phyloP scores from a whole-genome alignment of 2,888 invertebrate genomes.

The Cyaniris semiargus region DNA sequence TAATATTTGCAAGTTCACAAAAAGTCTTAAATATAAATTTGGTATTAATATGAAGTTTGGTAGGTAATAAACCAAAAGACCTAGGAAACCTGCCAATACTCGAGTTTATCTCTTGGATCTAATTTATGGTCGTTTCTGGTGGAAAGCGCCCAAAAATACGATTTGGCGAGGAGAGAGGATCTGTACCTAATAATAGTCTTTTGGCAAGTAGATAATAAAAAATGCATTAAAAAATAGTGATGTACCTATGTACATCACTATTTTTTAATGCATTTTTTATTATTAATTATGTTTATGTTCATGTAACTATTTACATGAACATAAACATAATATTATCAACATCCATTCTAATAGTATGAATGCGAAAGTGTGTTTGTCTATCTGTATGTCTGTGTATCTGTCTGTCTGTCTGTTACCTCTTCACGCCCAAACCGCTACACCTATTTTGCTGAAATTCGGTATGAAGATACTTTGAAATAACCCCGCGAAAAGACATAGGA shows the following conservation, averaged over 20 bases:
- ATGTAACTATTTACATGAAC: too few relatives aligned
- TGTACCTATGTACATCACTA: too few relatives aligned
- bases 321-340: too few relatives aligned
- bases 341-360: too few relatives aligned
- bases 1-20: not conserved
- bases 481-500: too few relatives aligned
- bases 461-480: too few relatives aligned
- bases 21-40: not conserved
- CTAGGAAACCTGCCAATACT: not conserved
- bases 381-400: too few relatives aligned
- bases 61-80: not conserved
- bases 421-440: too few relatives aligned
- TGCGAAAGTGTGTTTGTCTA: too few relatives aligned
- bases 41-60: not conserved
- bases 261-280: not conserved
- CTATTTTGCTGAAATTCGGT: too few relatives aligned
- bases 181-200: not conserved
- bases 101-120: not conserved
- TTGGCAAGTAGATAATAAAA: not conserved
- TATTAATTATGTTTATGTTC: too few relatives aligned
- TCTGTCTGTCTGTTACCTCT: too few relatives aligned
- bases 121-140: not conserved
- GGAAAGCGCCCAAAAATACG: not conserved
- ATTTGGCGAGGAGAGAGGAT: not conserved
- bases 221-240: not conserved